phyloP scores from a whole-genome alignment of 2,113 vertebrate genomes.

The Columba janthina region DNA sequence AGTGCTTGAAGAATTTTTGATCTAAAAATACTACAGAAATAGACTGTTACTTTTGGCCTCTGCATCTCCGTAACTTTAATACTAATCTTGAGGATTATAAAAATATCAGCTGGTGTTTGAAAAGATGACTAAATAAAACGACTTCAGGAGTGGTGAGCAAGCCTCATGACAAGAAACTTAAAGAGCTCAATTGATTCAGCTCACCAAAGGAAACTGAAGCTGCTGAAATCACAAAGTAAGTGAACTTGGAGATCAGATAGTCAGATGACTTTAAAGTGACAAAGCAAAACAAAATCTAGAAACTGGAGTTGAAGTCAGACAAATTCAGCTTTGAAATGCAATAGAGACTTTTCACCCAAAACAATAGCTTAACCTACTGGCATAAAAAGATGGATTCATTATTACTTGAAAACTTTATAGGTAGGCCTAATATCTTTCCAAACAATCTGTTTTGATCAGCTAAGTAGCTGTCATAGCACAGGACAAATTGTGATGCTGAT shows the following conservation, averaged over 20 bases:
- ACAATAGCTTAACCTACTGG: background rate
- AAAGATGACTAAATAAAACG: background rate
- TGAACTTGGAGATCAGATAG: background rate
- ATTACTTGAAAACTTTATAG: background rate
- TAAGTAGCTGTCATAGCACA: background rate
- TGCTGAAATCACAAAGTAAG: background rate
- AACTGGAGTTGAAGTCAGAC: background rate
- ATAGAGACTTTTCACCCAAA: background rate
- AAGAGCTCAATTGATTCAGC: background rate
- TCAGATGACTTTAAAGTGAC: background rate
- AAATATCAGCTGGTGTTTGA: background rate
- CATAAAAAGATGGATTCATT: background rate
- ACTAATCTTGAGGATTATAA: background rate
- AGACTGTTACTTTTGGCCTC: background rate
- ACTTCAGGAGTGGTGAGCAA: background rate
- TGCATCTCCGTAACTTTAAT: background rate
- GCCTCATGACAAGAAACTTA: background rate
- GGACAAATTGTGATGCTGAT: background rate
- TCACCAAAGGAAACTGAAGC: background rate
- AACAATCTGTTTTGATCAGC: background rate
- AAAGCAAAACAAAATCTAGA: background rate
- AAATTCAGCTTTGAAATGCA: background rate
- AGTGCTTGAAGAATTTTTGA: background rate
- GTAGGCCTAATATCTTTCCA: background rate
- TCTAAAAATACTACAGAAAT: background rate